Evolutionary conservation across 2,797 vertebrate genomes (phyloP).

Genomic region (Danio jaintianensis): DNA sequence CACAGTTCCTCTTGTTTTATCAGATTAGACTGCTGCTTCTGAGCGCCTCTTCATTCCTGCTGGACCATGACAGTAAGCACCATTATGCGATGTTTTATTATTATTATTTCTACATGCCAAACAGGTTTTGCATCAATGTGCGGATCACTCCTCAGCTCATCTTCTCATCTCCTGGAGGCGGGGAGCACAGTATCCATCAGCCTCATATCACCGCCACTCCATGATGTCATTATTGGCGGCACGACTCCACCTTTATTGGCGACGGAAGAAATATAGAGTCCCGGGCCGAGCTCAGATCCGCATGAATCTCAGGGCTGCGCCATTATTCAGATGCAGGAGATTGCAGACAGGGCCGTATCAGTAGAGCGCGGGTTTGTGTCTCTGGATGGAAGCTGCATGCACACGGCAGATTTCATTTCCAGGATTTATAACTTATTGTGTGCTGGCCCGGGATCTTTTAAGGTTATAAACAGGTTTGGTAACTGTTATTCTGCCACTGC

Average conservation of each 20-base stretch:
- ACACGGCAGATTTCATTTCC: constrained; percentile 40
- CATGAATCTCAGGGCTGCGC: constrained; percentile 5
- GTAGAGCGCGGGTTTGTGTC: constrained; percentile 15
- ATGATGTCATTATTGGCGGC: constrained; percentile 43
- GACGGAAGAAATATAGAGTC: constrained; percentile 30
- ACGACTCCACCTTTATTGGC: constrained; percentile 43
- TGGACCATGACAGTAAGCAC: no score
- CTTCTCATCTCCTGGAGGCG: constrained; percentile 5
- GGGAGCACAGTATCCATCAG: constrained; percentile 22
- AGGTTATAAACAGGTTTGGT: constrained; percentile 35
- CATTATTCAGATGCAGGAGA: constrained; percentile 50
- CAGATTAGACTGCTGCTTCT: no score
- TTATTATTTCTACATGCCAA: not conserved
- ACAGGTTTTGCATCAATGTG: not conserved
- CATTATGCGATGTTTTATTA: no score
- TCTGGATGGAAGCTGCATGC: constrained; percentile 1
- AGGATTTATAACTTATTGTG: constrained; percentile 56
- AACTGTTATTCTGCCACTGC: constrained; percentile 11
- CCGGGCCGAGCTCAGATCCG: constrained; percentile 3
- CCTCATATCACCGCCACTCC: constrained; percentile 23
- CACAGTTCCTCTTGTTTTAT: no score
- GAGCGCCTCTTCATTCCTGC: no score
- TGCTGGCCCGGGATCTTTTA: constrained; percentile 5
- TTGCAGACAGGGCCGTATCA: constrained; percentile 44
- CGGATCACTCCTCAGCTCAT: not conserved